phyloP scores from a whole-genome alignment of 2,113 vertebrate genomes.

The Pseudorasbora parva region DNA sequence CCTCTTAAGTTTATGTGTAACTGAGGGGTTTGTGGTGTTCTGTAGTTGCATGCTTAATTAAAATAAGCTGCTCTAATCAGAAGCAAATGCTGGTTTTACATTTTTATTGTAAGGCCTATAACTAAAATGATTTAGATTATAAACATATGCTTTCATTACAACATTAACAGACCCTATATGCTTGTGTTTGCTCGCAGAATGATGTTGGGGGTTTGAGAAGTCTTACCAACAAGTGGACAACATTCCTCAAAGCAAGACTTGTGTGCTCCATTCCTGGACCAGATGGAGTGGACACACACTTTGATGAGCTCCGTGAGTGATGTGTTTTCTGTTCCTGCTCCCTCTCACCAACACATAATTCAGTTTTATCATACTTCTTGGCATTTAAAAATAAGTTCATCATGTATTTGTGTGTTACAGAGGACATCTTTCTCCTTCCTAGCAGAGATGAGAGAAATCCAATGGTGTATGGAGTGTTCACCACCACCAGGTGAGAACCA shows the following conservation, averaged over 20 bases:
- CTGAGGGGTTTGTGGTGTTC: constrained; percentile 26
- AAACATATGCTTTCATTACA: constrained; percentile 11
- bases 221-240: constrained; percentile 98
- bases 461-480: constrained; percentile 91
- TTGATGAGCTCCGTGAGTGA: constrained; percentile 95
- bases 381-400: neutral
- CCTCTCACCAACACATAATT: constrained; percentile 2
- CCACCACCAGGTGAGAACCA: constrained; percentile 87
- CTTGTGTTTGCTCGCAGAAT: constrained; percentile 79
- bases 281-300: constrained; percentile 93
- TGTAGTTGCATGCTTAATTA: constrained; percentile 41
- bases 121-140: constrained; percentile 45
- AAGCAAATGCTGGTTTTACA: constrained; percentile 55
- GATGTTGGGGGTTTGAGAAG: constrained; percentile 95
- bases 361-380: constrained; percentile 5
- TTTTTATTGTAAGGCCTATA: constrained; percentile 64
- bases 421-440: constrained; percentile 93
- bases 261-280: constrained; percentile 93
- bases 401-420: constrained; percentile 70
- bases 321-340: neutral
- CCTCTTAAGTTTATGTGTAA: constrained; percentile 28
- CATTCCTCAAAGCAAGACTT: constrained; percentile 94
- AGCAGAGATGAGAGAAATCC: constrained; percentile 93
- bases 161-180: neutral
- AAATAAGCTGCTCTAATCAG: constrained; percentile 59